A percentile compares a stretch with the other conserved stretches of the same genome.
Evolutionary conservation across 1,140 invertebrate species (phyloP).

Genomic region (Venturia canescens): DNA sequence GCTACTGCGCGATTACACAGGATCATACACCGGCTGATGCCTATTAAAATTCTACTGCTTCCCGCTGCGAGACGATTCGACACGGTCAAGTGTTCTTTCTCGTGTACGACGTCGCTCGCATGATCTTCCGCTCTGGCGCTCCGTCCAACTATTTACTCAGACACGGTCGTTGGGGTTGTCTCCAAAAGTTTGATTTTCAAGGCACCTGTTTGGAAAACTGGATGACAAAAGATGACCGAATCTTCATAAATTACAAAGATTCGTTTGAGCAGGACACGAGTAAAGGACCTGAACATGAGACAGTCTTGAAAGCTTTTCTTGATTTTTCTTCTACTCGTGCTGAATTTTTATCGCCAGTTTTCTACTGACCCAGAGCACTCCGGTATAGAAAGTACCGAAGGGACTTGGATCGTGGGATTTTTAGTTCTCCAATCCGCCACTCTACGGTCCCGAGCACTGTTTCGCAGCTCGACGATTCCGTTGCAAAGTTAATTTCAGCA

Average conservation of each 20-base stretch:
- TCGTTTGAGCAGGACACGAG: no score
- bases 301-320: no score
- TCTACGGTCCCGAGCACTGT: neutral
- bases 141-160: neutral
- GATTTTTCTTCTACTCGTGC: no score
- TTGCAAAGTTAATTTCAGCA: neutral
- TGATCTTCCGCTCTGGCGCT: neutral
- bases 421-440: neutral
- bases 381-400: no score
- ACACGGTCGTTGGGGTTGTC: neutral
- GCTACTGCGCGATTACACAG: conserved; percentile 67
- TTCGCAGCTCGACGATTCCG: neutral
- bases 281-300: no score
- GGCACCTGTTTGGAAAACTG: no score
- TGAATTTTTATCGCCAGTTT: no score
- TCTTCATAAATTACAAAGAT: no score
- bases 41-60: conserved; percentile 12
- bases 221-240: no score
- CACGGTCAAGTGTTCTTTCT: conserved; percentile 70
- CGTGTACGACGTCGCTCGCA: conserved; percentile 12
- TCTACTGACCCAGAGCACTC: no score
- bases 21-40: conserved; percentile 67
- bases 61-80: conserved; percentile 62
- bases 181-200: no score
- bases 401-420: no score